Conservation (phyloP, 2,797 vertebrate species). For the Galagoides demidoff region DNA sequence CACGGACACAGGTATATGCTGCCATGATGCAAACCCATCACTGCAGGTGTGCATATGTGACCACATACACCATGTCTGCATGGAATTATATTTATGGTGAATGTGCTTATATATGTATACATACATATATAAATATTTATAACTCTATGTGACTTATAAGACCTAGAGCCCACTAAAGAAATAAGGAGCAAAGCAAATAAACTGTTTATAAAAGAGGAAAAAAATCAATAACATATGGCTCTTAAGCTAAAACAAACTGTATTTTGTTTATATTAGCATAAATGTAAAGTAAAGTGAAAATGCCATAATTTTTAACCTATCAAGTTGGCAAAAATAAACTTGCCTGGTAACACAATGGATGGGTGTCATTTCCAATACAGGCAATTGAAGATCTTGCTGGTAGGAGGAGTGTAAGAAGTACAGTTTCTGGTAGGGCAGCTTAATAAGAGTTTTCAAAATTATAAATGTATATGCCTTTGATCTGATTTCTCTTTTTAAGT, state of each 20-base stretch:
- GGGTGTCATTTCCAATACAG: not conserved
- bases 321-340: constrained; percentile 3
- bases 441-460: not conserved
- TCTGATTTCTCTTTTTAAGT: not conserved
- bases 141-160: not conserved
- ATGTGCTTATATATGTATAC: not conserved
- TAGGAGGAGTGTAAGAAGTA: not conserved
- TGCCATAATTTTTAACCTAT: not conserved
- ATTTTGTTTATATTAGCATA: not conserved
- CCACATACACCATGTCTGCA: not conserved
- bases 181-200: not conserved
- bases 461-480: not conserved
- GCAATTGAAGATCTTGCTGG: not conserved
- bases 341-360: not conserved
- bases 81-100: not conserved
- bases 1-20: too few species aligned
- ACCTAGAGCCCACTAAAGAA: not conserved
- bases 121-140: not conserved
- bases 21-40: too few species aligned
- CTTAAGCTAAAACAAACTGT: not conserved
- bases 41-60: too few species aligned
- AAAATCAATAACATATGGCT: not conserved
- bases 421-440: not conserved
- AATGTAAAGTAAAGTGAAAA: constrained; percentile 41
- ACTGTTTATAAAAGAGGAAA: not conserved